Conservation (phyloP, 2,888 invertebrate species). For the Leptinotarsa haldemani region DNA sequence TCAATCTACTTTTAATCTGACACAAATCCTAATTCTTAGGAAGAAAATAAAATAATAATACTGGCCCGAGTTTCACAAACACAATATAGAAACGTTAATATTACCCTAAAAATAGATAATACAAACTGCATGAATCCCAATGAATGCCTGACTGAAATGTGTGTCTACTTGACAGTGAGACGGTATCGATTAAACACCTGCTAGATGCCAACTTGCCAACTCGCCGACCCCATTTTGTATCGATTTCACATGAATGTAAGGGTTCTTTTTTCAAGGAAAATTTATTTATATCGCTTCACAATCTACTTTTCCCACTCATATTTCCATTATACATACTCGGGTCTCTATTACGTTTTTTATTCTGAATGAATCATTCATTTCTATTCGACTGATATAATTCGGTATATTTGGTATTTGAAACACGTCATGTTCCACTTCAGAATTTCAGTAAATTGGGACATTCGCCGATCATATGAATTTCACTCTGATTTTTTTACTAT, state of each 20-base stretch:
- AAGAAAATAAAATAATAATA: too few relatives aligned
- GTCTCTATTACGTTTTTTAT: not conserved
- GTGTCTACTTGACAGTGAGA: slow-evolving; percentile 7
- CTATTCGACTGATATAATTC: not conserved
- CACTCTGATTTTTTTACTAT: too few relatives aligned
- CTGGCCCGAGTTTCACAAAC: too few relatives aligned
- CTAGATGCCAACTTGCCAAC: slow-evolving; percentile 16
- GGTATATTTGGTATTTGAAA: not conserved
- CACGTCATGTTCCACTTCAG: too few relatives aligned
- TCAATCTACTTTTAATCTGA: too few relatives aligned
- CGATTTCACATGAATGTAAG: slow-evolving; percentile 16
- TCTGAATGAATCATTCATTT: slow-evolving; percentile 1
- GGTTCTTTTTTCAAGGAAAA: slow-evolving; percentile 21
- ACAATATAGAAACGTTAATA: too few relatives aligned
- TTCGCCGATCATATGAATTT: too few relatives aligned
- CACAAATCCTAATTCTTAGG: too few relatives aligned
- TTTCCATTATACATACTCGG: not conserved
- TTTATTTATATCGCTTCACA: slow-evolving; percentile 17
- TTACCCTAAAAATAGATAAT: not conserved
- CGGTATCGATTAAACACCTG: slow-evolving; percentile 32
- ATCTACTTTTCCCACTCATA: not conserved
- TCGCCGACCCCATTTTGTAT: slow-evolving; percentile 27
- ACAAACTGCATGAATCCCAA: not conserved
- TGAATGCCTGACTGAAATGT: not conserved
- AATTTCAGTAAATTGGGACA: too few relatives aligned